Conservation (phyloP, 2,888 invertebrate genomes). For the Prosopocoilus inquinatus region DNA sequence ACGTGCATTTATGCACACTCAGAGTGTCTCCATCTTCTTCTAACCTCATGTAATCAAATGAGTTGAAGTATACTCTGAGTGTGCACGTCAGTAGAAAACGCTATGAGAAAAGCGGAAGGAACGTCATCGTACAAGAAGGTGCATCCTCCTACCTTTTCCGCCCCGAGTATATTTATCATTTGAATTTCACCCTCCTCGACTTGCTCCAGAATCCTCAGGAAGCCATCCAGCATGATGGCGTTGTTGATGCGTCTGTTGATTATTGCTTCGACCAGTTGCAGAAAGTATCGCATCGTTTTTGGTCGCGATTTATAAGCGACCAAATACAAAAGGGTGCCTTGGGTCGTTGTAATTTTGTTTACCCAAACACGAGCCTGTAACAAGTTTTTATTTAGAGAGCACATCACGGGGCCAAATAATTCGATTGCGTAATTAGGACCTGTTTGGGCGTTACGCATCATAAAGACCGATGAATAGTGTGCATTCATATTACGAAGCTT, state of each 20-base stretch:
- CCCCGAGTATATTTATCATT: conserved; percentile 34
- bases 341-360: conserved; percentile 35
- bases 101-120: not conserved
- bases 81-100: too few relatives aligned
- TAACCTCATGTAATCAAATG: too few relatives aligned
- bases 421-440: too few relatives aligned
- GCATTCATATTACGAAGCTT: too few relatives aligned
- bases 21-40: too few relatives aligned
- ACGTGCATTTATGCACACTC: too few relatives aligned
- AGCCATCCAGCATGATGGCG: conserved; percentile 38
- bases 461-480: too few relatives aligned
- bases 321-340: conserved; percentile 36
- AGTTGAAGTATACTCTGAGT: too few relatives aligned
- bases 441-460: too few relatives aligned
- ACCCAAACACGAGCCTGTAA: conserved; percentile 39
- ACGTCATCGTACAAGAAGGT: not conserved
- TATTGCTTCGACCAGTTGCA: conserved; percentile 39
- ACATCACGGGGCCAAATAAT: too few relatives aligned
- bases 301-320: conserved; percentile 36
- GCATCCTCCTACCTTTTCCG: conserved; percentile 29
- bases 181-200: conserved; percentile 36
- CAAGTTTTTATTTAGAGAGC: not conserved
- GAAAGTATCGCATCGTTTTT: conserved; percentile 38
- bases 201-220: conserved; percentile 35
- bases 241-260: conserved; percentile 38